phyloP scores from a whole-genome alignment of 1,140 invertebrate genomes.

The Myzus persicae region DNA sequence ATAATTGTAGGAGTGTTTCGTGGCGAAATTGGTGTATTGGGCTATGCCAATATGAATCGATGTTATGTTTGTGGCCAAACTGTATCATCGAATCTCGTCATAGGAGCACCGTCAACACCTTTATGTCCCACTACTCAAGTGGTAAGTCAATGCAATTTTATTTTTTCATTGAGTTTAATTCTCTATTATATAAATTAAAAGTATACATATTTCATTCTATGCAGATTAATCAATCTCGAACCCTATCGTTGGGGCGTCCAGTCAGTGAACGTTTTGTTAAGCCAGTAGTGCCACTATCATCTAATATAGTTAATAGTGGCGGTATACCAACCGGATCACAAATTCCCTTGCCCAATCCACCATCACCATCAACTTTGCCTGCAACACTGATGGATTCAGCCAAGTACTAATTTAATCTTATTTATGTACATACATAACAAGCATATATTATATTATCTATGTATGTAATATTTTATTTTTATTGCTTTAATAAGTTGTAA shows the following conservation, averaged over 20 bases:
- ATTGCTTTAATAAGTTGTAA: neutral
- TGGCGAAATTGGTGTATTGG: conserved; percentile 63
- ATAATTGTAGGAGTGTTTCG: conserved; percentile 63
- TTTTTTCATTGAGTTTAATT: neutral
- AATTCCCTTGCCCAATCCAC: conserved; percentile 57
- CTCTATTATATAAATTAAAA: neutral
- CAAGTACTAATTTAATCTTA: conserved; percentile 49
- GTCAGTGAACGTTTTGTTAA: conserved; percentile 56
- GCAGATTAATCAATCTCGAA: conserved; percentile 55
- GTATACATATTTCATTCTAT: neutral
- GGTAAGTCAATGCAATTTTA: neutral
- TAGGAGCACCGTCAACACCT: conserved; percentile 51
- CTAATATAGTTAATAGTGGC: conserved; percentile 43
- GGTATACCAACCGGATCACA: conserved; percentile 53
- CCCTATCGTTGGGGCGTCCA: conserved; percentile 45
- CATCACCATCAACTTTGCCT: conserved; percentile 42
- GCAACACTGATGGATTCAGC: conserved; percentile 57
- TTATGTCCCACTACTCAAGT: conserved; percentile 56
- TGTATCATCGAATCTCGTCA: conserved; percentile 59
- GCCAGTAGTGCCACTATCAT: conserved; percentile 48
- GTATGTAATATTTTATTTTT: neutral
- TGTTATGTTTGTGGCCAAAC: conserved; percentile 79
- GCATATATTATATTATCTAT: neutral
- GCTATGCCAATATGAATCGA: conserved; percentile 65
- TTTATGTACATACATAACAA: neutral